A percentile compares a stretch with the other conserved stretches of the same genome.
These are phyloP conservation scores for Phenacoccus solenopsis DNA, from an alignment of 1,140 invertebrate genomes.

Conservation along the genomic window DNA sequence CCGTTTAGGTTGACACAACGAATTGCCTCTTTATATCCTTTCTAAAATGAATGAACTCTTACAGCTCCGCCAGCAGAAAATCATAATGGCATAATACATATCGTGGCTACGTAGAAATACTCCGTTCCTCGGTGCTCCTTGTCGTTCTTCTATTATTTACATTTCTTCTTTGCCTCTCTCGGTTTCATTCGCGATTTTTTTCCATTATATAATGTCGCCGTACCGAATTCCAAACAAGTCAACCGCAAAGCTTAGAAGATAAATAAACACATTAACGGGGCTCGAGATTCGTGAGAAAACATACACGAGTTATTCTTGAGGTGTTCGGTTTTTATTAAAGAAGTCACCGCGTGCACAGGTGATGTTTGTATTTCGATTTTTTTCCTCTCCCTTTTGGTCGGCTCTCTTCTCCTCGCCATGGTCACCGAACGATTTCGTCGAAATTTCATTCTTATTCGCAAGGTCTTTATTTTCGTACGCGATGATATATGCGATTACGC, in stretches of 20 bases:
- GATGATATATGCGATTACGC: not conserved
- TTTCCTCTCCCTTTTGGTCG: not conserved
- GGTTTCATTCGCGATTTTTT: not conserved
- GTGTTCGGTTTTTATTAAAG: not conserved
- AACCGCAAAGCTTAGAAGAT: conserved; percentile 16
- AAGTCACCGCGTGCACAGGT: not conserved
- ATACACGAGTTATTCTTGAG: conserved; percentile 1
- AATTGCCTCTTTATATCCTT: conserved; percentile 12
- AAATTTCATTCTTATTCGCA: not conserved
- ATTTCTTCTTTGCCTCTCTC: conserved; percentile 4
- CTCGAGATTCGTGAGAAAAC: conserved; percentile 7
- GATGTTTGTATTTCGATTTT: not conserved
- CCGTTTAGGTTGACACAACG: conserved; percentile 15
- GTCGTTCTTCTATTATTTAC: conserved; percentile 8
- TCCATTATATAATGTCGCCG: not conserved
- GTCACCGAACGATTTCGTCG: not conserved
- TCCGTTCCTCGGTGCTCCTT: not conserved
- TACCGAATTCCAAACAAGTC: conserved; percentile 13
- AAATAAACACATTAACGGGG: conserved; percentile 14
- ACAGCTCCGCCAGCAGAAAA: conserved; percentile 9
- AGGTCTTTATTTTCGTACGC: not conserved
- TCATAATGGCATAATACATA: conserved; percentile 7
- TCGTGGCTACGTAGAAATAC: not conserved
- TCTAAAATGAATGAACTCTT: conserved; percentile 11
- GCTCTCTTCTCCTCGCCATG: not conserved